phyloP scores from a whole-genome alignment of 2,797 vertebrate species.

The Rhynchonycteris naso region DNA sequence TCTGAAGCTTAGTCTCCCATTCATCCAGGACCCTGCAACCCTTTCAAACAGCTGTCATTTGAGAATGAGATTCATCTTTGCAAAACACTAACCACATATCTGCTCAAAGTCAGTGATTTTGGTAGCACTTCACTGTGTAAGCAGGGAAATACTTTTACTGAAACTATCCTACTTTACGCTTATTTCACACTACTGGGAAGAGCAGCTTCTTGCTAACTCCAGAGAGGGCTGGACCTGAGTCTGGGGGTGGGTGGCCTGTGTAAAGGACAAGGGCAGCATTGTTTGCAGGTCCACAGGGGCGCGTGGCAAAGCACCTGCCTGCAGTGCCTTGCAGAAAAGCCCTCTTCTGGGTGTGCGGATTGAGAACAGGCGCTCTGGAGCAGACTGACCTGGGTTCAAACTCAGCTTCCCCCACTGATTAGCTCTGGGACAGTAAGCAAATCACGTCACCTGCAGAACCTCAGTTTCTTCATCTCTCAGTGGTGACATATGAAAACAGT shows the following conservation, averaged over 20 bases:
- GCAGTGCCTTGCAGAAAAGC: background rate
- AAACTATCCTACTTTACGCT: constrained; percentile 33
- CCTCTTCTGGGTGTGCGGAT: background rate
- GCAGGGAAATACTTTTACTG: constrained; percentile 41
- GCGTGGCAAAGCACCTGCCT: background rate
- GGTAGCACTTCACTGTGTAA: background rate
- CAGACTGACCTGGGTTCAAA: background rate
- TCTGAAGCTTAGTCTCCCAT: background rate
- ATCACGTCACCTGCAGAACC: background rate
- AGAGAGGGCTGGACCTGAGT: background rate
- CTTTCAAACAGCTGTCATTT: background rate
- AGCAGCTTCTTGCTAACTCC: constrained; percentile 47
- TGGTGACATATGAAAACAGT: background rate
- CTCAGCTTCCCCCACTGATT: background rate
- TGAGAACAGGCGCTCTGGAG: background rate
- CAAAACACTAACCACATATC: background rate
- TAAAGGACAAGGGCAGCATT: background rate
- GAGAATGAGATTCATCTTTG: background rate
- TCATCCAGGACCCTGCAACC: background rate
- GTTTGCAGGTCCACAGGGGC: background rate
- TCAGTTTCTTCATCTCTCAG: background rate
- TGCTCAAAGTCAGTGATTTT: constrained; percentile 1
- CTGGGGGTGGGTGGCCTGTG: background rate
- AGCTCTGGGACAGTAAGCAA: background rate
- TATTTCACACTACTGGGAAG: constrained; percentile 44